phyloP scores from a whole-genome alignment of 2,797 vertebrate species.

The Dallia pectoralis region DNA sequence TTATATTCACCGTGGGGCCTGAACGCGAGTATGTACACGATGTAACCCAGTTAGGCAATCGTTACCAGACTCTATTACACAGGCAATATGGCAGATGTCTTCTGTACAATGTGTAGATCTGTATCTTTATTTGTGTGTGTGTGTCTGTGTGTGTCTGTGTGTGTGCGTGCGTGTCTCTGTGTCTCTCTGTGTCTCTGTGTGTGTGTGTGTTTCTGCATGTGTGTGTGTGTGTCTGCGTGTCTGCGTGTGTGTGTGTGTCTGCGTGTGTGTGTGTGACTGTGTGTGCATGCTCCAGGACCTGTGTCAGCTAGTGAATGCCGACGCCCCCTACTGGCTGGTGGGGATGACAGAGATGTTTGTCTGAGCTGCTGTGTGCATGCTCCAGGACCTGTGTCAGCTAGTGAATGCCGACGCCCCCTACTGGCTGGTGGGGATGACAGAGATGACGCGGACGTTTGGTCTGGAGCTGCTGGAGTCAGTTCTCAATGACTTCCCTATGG shows the following conservation, averaged over 20 bases:
- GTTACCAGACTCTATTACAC: not conserved
- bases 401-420: constrained; percentile 99
- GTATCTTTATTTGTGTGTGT: not conserved
- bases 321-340: constrained; percentile 98
- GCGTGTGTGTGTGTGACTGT: too few relatives aligned
- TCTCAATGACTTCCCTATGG: constrained; percentile 94
- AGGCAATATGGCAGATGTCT: not conserved
- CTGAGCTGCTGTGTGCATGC: too few relatives aligned
- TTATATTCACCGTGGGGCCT: too few relatives aligned
- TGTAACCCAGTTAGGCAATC: too few relatives aligned
- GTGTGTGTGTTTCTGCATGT: too few relatives aligned
- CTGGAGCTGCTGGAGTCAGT: constrained; percentile 97
- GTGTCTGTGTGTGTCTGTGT: too few relatives aligned
- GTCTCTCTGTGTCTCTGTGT: too few relatives aligned
- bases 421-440: constrained; percentile 98
- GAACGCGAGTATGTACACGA: too few relatives aligned
- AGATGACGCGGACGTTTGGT: constrained; percentile 98
- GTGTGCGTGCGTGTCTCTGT: constrained; percentile 2
- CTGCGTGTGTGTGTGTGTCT: constrained; percentile 4
- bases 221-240: too few relatives aligned
- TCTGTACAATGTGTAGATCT: not conserved
- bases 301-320: constrained; percentile 97
- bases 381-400: constrained; percentile 93
- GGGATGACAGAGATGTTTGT: constrained; percentile 99
- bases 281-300: constrained; percentile 80